Evolutionary conservation across 2,797 vertebrate species (phyloP).

Genomic region (Neopelma chrysocephalum): DNA sequence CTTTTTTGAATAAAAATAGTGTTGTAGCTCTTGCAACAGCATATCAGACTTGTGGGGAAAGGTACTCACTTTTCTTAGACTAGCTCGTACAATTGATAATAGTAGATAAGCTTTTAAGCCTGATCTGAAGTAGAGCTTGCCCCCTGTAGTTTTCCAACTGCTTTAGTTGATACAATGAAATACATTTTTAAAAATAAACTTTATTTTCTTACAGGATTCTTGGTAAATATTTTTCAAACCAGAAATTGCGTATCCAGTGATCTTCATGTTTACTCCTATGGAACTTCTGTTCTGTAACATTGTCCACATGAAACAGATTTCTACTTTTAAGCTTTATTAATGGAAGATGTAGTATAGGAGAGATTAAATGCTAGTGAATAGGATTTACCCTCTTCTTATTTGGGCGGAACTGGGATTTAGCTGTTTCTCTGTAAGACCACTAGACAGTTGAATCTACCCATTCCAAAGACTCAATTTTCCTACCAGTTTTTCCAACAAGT

Average conservation of each 20-base stretch:
- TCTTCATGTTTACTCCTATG: neutral
- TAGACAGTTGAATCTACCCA: neutral
- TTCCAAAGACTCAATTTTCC: neutral
- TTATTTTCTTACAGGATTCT: neutral
- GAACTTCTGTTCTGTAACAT: neutral
- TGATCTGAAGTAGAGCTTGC: constrained; percentile 13
- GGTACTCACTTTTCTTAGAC: neutral
- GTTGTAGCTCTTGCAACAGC: neutral
- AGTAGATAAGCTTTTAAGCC: constrained; percentile 44
- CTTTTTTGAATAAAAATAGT: neutral
- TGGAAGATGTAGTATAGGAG: neutral
- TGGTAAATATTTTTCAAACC: neutral
- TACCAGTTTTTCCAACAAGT: neutral
- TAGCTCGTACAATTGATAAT: neutral
- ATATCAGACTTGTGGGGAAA: neutral
- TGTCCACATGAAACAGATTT: neutral
- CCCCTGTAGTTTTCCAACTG: neutral
- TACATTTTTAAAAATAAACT: neutral
- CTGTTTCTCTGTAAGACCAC: neutral
- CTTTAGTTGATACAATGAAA: neutral
- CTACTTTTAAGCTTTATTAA: neutral
- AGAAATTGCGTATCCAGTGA: neutral
- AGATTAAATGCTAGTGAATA: constrained; percentile 7
- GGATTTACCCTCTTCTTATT: constrained; percentile 4
- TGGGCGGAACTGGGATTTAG: neutral